phyloP scores from a whole-genome alignment of 1,140 invertebrate genomes.

The Planococcus citri region DNA sequence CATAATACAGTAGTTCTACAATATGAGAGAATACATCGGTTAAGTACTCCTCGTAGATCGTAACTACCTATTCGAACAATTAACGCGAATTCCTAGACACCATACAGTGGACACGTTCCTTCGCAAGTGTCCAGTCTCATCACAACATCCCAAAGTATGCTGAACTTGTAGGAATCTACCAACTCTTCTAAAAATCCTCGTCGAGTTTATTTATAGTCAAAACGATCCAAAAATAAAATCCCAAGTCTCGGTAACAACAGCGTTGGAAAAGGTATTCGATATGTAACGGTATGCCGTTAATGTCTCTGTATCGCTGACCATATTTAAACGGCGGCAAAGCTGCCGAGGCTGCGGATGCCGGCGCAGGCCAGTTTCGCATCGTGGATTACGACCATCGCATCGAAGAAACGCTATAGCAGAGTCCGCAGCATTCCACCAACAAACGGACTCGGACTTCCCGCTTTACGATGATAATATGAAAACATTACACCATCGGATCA shows the following conservation, averaged over 20 bases:
- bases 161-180: no score
- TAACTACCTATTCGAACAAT: background rate
- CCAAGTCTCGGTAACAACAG: background rate
- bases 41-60: no score
- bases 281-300: background rate
- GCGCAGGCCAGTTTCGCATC: background rate
- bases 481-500: background rate
- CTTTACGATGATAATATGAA: background rate
- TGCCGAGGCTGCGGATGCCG: no score
- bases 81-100: background rate
- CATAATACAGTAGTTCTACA: no score
- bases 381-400: background rate
- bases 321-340: background rate
- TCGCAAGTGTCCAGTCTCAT: no score
- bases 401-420: background rate
- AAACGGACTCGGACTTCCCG: background rate
- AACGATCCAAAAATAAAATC: background rate
- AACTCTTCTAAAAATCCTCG: no score
- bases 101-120: background rate
- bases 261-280: background rate
- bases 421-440: background rate
- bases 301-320: background rate
- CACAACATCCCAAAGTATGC: no score
- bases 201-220: background rate
- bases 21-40: no score